Evolutionary conservation across 2,888 invertebrate genomes (phyloP), one percentile per base, ranked within the genome.

Genomic region (Ectropis crepuscularia): DNA sequence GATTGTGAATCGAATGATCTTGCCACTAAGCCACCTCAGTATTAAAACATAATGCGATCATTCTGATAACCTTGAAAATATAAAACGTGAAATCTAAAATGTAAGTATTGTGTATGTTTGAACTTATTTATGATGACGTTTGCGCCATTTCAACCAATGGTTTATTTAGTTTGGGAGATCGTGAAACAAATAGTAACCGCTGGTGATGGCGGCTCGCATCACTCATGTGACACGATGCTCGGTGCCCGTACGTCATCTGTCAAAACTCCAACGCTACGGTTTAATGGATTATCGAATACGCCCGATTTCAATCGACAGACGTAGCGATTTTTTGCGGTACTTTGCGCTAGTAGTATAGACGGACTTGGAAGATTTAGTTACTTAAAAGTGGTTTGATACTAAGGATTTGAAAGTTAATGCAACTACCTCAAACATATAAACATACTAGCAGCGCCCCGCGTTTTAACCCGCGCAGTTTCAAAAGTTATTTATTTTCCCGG

Each of bases 231-330:
- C 51, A 55, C 47, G 42, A 38, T 55, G 38, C 47, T 28, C 43
- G 50, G 37, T 50, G 37, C 36, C 43, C 57, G 50, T 48, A 49
- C 48, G 81, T 82, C 83, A 85, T 79, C 80, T 86, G 88, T 88
- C 88, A 87, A 83, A 88, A 86, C 80, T 76, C 75, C 76, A 76
- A 73, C 80, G 80, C 75, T 79, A 78, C 70, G 80, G 77, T 80
- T 77, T 85, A 86, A 89, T 88, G 83, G 85, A 84, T 87, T 86
- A 88, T 86, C 83, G 84, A 86, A 85, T 81, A 83, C 85, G 82
- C 78, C 83, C 77, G 81, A 83, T 87, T 82, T 78, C 80, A 82
- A 87, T 87, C 79, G 77, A 78, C 78, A 78, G 74, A 74, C 72
- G 73, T 71, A 73, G 70, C 67, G 68, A 75, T 81, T 87, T 87